Evolutionary conservation across 2,888 invertebrate genomes (phyloP).

Genomic region (Tuta absoluta): DNA sequence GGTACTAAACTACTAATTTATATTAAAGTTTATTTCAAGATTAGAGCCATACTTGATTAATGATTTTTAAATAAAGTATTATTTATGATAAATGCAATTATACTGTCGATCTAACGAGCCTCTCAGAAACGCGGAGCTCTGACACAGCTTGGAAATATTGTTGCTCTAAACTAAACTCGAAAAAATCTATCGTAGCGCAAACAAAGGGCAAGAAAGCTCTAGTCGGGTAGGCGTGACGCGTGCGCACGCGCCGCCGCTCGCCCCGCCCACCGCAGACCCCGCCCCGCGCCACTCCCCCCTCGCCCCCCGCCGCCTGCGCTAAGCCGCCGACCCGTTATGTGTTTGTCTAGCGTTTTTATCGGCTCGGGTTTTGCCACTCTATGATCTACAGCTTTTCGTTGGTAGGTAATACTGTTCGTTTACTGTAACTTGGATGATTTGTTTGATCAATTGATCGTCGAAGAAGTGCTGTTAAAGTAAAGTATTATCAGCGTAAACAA

Average conservation of each 20-base stretch:
- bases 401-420: background rate
- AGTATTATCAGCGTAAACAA: too few relatives aligned
- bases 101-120: too few relatives aligned
- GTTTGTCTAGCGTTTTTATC: conserved; percentile 13
- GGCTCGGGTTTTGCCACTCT: background rate
- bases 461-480: too few relatives aligned
- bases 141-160: too few relatives aligned
- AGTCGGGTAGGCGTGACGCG: conserved; percentile 16
- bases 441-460: too few relatives aligned
- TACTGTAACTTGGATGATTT: background rate
- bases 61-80: too few relatives aligned
- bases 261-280: conserved; percentile 15
- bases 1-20: too few relatives aligned
- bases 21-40: too few relatives aligned
- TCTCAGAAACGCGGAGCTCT: too few relatives aligned
- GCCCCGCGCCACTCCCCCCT: background rate
- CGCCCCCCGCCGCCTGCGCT: background rate
- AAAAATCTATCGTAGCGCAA: background rate
- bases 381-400: background rate
- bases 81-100: too few relatives aligned
- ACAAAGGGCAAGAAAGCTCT: conserved; percentile 4
- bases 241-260: conserved; percentile 33
- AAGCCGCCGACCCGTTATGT: background rate
- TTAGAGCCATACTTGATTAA: too few relatives aligned
- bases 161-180: too few relatives aligned